Evolutionary conservation across 1,140 invertebrate genomes (phyloP).

Genomic region (Hylyphantes graminicola): DNA sequence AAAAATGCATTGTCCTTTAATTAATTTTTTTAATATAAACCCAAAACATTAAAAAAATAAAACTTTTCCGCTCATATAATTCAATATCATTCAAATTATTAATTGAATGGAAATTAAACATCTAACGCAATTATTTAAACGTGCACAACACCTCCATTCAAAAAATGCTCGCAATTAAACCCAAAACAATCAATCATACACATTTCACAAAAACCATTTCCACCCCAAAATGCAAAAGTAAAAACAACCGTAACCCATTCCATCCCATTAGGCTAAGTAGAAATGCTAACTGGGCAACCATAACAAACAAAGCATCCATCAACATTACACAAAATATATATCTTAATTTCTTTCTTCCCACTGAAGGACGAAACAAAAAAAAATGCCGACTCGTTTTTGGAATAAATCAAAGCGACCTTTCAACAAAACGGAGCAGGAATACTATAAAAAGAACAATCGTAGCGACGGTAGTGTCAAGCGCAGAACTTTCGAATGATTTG

Average conservation of each 20-base stretch:
- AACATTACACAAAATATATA: conserved; percentile 29
- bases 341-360: conserved; percentile 49
- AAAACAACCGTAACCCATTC: conserved; percentile 5
- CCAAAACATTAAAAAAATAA: no score
- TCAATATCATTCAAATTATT: no score
- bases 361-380: conserved; percentile 33
- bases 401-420: conserved; percentile 43
- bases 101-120: no score
- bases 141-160: no score
- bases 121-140: no score
- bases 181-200: no score
- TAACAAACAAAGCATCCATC: conserved; percentile 39
- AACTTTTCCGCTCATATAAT: no score
- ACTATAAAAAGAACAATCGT: no score
- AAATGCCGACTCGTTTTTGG: conserved; percentile 14
- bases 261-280: conserved; percentile 47
- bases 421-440: conserved; percentile 40
- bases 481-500: conserved; percentile 49
- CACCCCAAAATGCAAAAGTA: not conserved
- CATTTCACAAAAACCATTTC: not conserved
- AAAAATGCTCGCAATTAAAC: no score
- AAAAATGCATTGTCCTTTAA: no score
- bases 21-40: no score
- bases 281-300: conserved; percentile 33
- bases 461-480: conserved; percentile 14